Evolutionary conservation across 2,113 vertebrate species (phyloP).

Genomic region (Odocoileus virginianus): DNA sequence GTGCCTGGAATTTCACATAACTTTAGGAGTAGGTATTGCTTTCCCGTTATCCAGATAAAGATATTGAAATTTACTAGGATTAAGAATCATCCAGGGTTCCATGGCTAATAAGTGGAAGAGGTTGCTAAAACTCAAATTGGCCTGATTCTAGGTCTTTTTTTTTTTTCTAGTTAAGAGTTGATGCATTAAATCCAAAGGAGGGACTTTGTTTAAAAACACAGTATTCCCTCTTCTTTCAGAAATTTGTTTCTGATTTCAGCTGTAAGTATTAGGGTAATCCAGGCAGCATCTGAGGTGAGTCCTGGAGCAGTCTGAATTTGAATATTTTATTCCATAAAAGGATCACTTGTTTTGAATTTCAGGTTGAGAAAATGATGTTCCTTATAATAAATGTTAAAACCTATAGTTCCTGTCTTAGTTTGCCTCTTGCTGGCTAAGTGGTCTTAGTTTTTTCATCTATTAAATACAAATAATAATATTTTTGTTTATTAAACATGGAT

Average conservation of each 20-base stretch:
- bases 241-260: constrained; percentile 26
- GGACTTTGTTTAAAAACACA: neutral
- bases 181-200: neutral
- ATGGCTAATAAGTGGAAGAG: neutral
- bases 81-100: neutral
- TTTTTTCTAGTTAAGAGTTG: neutral
- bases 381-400: neutral
- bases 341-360: constrained; percentile 28
- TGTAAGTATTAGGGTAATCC: neutral
- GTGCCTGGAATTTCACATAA: neutral
- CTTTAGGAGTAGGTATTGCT: neutral
- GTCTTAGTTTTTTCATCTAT: neutral
- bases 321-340: neutral
- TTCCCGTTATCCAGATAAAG: neutral
- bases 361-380: constrained; percentile 23
- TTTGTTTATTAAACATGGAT: neutral
- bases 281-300: neutral
- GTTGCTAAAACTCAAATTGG: neutral
- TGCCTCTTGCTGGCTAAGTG: neutral
- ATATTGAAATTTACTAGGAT: neutral
- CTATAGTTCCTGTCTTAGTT: neutral
- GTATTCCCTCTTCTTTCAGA: neutral
- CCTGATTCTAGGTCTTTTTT: neutral
- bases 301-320: neutral
- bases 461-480: neutral